phyloP scores from a whole-genome alignment of 2,888 invertebrate genomes.

The Spodoptera picta region DNA sequence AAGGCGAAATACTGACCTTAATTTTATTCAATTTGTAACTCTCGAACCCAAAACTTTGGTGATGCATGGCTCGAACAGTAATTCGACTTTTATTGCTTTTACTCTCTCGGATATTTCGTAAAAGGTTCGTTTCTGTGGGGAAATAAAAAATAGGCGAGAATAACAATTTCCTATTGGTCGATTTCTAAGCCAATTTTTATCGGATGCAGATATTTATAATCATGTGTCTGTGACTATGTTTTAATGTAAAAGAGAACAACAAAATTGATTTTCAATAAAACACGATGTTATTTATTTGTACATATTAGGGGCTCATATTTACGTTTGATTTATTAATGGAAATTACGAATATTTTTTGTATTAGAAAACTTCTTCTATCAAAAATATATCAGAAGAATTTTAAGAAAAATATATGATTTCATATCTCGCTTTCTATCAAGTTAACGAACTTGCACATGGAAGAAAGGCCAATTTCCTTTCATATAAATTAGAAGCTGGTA shows the following conservation, averaged over 20 bases:
- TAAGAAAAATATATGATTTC: slow-evolving; percentile 35
- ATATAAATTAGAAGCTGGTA: slow-evolving; percentile 56
- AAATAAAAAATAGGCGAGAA: slow-evolving; percentile 64
- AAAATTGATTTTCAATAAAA: slow-evolving; percentile 7
- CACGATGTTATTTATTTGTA: not conserved
- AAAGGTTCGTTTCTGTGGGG: slow-evolving; percentile 71
- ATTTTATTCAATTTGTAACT: slow-evolving; percentile 87
- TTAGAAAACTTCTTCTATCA: slow-evolving; percentile 2
- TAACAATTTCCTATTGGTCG: slow-evolving; percentile 60
- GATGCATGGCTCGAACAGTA: slow-evolving; percentile 85
- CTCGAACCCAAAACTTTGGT: slow-evolving; percentile 84
- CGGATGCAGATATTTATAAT: slow-evolving; percentile 28
- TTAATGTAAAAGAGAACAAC: slow-evolving; percentile 3
- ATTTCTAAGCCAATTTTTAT: slow-evolving; percentile 57
- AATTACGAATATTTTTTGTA: not conserved
- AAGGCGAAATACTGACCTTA: slow-evolving; percentile 74
- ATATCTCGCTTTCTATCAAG: slow-evolving; percentile 32
- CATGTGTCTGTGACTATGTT: slow-evolving; percentile 15
- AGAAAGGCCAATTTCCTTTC: slow-evolving; percentile 57
- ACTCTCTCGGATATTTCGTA: slow-evolving; percentile 71
- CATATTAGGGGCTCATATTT: too few species aligned
- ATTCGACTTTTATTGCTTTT: slow-evolving; percentile 86
- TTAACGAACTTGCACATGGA: slow-evolving; percentile 48
- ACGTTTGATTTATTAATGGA: too few species aligned
- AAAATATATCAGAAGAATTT: slow-evolving; percentile 26